Percentiles rank a stretch among this genome's conserved stretches.
Conservation (phyloP, 2,797 vertebrate genomes). For the Loriculus beryllinus region DNA sequence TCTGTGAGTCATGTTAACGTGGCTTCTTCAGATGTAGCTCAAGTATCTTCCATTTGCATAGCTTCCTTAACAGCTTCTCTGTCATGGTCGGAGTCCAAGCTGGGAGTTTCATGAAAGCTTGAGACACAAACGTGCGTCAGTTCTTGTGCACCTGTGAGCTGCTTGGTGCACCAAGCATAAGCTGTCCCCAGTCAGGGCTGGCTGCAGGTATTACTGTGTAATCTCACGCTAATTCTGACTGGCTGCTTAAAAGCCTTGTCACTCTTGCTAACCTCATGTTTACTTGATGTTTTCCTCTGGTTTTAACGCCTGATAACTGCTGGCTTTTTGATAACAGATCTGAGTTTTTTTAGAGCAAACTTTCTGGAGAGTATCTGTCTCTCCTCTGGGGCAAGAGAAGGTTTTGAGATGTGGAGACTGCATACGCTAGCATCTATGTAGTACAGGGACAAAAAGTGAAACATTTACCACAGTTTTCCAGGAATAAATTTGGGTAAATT, state of each 20-base stretch:
- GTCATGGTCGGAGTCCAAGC: background rate
- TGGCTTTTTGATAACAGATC: background rate
- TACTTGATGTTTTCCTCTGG: background rate
- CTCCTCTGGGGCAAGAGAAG: background rate
- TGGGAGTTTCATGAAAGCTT: background rate
- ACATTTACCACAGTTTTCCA: background rate
- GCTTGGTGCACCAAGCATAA: background rate
- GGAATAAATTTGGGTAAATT: background rate
- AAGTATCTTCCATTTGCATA: background rate
- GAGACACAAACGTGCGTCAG: fast-evolving
- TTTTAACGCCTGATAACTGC: background rate
- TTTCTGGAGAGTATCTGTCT: background rate
- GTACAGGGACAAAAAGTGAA: background rate
- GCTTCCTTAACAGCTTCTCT: background rate
- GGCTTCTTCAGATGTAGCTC: background rate
- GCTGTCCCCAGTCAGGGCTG: background rate
- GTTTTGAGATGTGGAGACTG: background rate
- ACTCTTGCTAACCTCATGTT: background rate
- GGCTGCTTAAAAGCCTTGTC: background rate
- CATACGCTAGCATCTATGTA: background rate
- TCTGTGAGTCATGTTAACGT: background rate
- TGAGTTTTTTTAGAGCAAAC: background rate
- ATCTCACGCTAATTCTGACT: background rate
- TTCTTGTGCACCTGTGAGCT: background rate
- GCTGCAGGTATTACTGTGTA: background rate